Percentiles rank a stretch among this genome's conserved stretches.
Evolutionary conservation across 1,140 invertebrate species (phyloP).

Genomic region (Hylyphantes graminicola): DNA sequence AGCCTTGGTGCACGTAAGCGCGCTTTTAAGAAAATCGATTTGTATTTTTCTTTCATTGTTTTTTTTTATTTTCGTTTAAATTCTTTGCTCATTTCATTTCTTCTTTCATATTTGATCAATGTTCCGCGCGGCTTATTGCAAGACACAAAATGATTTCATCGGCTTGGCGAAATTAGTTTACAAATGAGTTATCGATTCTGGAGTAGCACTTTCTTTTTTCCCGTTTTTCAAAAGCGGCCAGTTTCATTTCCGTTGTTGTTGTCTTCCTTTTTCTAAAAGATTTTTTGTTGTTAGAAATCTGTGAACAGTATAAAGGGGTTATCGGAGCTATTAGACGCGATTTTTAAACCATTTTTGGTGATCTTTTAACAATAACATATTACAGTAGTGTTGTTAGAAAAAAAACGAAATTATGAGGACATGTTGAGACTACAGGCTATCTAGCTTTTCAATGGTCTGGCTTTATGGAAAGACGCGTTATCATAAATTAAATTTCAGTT

Average conservation of each 20-base stretch:
- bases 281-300: not conserved
- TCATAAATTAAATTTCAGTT: too few species aligned
- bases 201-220: conserved; percentile 48
- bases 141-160: conserved; percentile 59
- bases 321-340: too few species aligned
- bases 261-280: conserved; percentile 14
- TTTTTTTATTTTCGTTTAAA: conserved; percentile 55
- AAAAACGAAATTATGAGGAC: too few species aligned
- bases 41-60: conserved; percentile 38
- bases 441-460: too few species aligned
- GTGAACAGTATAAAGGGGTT: too few species aligned
- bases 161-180: conserved; percentile 55
- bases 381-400: too few species aligned
- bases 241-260: conserved; percentile 16
- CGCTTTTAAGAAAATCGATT: conserved; percentile 47
- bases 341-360: too few species aligned
- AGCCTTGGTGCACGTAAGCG: conserved; percentile 35
- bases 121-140: conserved; percentile 55
- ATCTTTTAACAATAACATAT: too few species aligned
- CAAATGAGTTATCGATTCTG: conserved; percentile 58
- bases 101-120: conserved; percentile 58
- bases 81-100: conserved; percentile 57
- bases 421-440: too few species aligned
- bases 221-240: conserved; percentile 13
- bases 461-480: too few species aligned